Evolutionary conservation across 1,140 invertebrate species (phyloP), one percentile per base, ranked within the genome.

Genomic region (Euura lappo): DNA sequence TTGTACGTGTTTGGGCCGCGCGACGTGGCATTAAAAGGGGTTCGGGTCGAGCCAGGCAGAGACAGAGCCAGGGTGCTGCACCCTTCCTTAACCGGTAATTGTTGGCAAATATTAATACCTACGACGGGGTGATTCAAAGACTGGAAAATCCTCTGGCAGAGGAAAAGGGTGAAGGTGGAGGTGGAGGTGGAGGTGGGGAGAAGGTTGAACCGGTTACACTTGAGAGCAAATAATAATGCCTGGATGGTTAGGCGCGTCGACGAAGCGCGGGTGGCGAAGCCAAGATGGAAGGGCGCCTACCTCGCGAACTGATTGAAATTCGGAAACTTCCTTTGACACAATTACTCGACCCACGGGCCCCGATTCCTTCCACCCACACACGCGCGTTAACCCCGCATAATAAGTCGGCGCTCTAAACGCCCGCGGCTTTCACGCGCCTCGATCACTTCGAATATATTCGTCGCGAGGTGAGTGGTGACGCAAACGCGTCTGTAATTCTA

Each of bases 21-120:
- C 72, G 74, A 74, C 71, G 73, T 76, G 82, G 83, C 83, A 85
- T 86, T 85, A 84, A 86, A 83, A 84, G 84, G 85, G 81, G 82
- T 82, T 78, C 71, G 72, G 45, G 69, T 13, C 10, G 69, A 72
- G 75, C 10, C 66, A 13, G 66, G 2, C 11, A 44, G 44, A 64
- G 60, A 64, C 8, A 28, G 28, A 28, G 60, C 76, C 78, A 45
- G 28, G 28, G 51, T 60, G 51, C 51, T 60, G 51, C 51, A 46
- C 44, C 79, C 82, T 79, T 60, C 6, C 51, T 60, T n/a, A n/a
- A 60, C 51, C 79, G 81, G 80, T 87, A 87, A 88, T 88, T 87
- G 85, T 87, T 85, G 81, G 85, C 85, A 88, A 88, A 88, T 88
- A 87, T 86, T 87, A 87, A 88, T 87, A 86, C 87, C 81, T 83